Base-by-base conservation (phyloP, 2,888 invertebrate species). In the Hypomecis punctinalis region DNA sequence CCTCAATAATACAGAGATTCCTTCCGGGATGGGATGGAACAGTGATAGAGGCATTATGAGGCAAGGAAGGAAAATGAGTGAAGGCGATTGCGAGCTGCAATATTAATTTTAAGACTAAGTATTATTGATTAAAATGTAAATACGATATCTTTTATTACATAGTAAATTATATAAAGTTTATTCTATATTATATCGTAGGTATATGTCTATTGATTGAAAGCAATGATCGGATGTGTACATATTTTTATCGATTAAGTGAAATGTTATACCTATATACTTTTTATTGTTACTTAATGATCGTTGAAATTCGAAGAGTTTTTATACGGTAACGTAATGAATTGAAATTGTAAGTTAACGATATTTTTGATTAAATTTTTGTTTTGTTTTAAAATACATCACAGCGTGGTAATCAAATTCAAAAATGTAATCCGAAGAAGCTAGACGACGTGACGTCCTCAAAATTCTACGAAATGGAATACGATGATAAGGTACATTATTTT, bases 231-330 rank as follows among this genome's bases (percentile, higher is more conserved):
- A 85, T 85, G 77, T 90, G 89, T 90, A 90, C 80, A 90, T 90
- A 87, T 85, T 70, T 77, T 83, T 85, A 81, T 79, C 79, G 79
- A 77, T 79, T 84, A 82, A 78, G 77, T 78, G 78, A 79, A 68
- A 82, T 78, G 77, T 70, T 72, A 81, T 81, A 79, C 79, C 77
- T 51, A 51, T 65, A 56, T 66, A 66, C 53, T 52, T 53, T 80
- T 82, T 82, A 89, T 85, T 89, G 88, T 92, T 91, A 90, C 87
- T 89, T 90, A 88, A 86, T 88, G 84, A 85, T 86, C 78, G 82
- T 88, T 84, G 79, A 81, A 57, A 82, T 82, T 82, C 75, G 74
- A 84, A 84, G 82, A 79, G 73, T 85, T 88, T 66, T 89, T 85
- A 74, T 86, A 85, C 79, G 83, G 74, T 80, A 79, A 82, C 79